Evolutionary conservation across 2,797 vertebrate species (phyloP).

Genomic region (Galagoides demidoff): DNA sequence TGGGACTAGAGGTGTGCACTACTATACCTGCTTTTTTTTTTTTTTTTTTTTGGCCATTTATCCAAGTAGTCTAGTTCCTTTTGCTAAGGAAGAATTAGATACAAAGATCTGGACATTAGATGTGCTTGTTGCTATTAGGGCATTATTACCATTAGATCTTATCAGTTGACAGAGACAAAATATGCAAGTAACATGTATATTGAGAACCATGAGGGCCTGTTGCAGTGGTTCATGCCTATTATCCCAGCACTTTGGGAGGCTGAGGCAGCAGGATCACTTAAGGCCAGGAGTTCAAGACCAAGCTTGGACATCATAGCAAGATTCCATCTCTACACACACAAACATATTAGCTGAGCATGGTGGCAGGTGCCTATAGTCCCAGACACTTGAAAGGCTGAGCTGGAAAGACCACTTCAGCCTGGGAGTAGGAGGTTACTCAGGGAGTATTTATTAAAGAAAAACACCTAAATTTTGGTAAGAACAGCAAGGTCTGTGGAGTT

Average conservation of each 20-base stretch:
- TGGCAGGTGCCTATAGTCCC: neutral
- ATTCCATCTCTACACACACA: neutral
- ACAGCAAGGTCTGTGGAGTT: neutral
- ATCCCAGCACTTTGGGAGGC: neutral
- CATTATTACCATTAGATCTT: neutral
- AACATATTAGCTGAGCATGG: neutral
- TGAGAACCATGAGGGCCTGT: neutral
- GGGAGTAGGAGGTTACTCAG: neutral
- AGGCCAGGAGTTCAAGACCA: neutral
- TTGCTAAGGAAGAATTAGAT: neutral
- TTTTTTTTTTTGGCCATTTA: neutral
- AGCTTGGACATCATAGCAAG: neutral
- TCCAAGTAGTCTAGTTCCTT: neutral
- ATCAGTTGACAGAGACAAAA: neutral
- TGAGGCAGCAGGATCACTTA: neutral
- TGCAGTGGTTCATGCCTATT: neutral
- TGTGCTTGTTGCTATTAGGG: neutral
- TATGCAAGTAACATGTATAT: neutral
- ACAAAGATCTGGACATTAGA: neutral
- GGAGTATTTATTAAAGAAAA: slow-evolving; percentile 9
- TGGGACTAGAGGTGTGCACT: neutral
- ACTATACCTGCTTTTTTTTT: neutral
- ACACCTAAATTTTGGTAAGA: neutral
- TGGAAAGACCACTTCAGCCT: neutral
- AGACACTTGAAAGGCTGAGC: neutral